Evolutionary conservation across 2,113 vertebrate genomes (phyloP).

Genomic region (Rhombomys opimus): DNA sequence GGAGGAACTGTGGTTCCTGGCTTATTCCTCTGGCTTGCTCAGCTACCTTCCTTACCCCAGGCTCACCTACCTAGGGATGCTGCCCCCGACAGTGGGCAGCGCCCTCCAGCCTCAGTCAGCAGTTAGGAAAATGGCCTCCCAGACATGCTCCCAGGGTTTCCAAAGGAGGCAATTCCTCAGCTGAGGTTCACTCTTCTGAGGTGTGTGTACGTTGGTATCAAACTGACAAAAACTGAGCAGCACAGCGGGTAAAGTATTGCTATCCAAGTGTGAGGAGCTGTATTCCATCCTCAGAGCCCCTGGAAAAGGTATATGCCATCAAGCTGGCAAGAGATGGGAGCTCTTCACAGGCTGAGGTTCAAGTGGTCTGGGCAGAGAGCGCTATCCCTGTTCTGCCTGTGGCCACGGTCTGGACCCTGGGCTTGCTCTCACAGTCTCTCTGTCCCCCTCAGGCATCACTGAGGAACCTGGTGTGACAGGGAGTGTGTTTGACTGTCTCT

Average conservation of each 20-base stretch:
- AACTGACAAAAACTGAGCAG: neutral
- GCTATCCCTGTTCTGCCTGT: neutral
- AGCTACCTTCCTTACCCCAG: neutral
- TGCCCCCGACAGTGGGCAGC: neutral
- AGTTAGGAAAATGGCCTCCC: neutral
- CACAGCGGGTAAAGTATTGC: neutral
- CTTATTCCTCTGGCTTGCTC: neutral
- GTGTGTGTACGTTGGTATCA: neutral
- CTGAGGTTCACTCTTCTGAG: neutral
- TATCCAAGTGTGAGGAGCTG: neutral
- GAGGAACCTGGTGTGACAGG: neutral
- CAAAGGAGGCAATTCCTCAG: neutral
- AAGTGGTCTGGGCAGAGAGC: neutral
- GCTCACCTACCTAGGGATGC: neutral
- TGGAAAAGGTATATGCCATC: no score
- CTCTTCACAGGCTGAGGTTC: neutral
- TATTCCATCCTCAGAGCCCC: no score
- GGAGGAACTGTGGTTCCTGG: neutral
- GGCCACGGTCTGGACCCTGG: neutral
- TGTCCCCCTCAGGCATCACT: neutral
- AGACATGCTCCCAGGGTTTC: neutral
- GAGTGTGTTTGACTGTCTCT: neutral
- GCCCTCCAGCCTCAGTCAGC: neutral
- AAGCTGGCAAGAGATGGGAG: neutral
- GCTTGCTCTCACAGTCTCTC: neutral